Evolutionary conservation across 2,888 invertebrate genomes (phyloP).

Genomic region (Scelioninae gen. 2): DNA sequence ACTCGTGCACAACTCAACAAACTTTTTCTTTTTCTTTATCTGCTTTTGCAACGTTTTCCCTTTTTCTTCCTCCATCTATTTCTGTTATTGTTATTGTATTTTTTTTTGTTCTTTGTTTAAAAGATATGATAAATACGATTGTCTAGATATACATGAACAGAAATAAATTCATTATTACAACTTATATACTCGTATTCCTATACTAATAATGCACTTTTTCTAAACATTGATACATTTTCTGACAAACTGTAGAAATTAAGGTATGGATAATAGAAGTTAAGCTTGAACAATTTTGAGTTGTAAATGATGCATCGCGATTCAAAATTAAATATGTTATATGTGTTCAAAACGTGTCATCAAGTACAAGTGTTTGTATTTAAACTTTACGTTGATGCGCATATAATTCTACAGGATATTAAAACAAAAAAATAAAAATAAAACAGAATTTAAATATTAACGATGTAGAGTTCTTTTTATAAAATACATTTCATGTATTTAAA

Average conservation of each 20-base stretch:
- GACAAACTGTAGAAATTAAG: too few species aligned
- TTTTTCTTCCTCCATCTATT: too few species aligned
- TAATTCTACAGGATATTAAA: not conserved
- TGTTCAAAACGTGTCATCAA: not conserved
- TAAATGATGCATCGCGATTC: slow-evolving; percentile 11
- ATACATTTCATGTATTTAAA: too few species aligned
- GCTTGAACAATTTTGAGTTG: slow-evolving; percentile 28
- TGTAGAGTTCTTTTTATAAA: too few species aligned
- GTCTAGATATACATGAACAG: slow-evolving; percentile 22
- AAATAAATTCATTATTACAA: too few species aligned
- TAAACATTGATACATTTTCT: too few species aligned
- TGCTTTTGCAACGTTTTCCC: too few species aligned
- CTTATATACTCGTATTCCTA: too few species aligned
- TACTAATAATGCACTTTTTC: too few species aligned
- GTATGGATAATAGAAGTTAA: slow-evolving; percentile 20
- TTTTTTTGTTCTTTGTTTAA: slow-evolving; percentile 22
- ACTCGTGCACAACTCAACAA: slow-evolving; percentile 28
- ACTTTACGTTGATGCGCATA: not conserved
- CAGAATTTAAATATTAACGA: too few species aligned
- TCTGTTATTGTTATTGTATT: not conserved
- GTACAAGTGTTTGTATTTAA: not conserved
- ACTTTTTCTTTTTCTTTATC: slow-evolving; percentile 16
- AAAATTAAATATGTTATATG: slow-evolving; percentile 26
- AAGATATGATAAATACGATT: slow-evolving; percentile 30
- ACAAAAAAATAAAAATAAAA: too few species aligned